Percentiles rank a stretch among this genome's conserved stretches.
These are phyloP conservation scores for Chloropsis cyanopogon DNA, from an alignment of 2,113 vertebrate genomes.

Conservation along the genomic window DNA sequence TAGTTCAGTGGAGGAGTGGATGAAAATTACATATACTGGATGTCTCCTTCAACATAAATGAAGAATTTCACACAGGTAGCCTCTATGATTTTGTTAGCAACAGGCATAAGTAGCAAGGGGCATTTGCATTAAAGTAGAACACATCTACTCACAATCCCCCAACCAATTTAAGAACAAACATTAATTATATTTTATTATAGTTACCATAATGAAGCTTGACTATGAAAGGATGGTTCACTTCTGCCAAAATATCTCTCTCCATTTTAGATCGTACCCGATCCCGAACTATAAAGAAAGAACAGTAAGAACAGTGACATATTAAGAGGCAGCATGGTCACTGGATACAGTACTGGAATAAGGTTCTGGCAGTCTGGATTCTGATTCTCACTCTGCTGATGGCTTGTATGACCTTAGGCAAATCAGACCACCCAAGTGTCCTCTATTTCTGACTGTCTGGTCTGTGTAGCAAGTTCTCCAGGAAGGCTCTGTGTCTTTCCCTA, in stretches of 20 bases:
- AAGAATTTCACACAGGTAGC: background rate
- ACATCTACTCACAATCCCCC: background rate
- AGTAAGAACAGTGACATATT: background rate
- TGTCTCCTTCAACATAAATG: background rate
- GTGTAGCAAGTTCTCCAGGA: background rate
- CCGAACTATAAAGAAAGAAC: constrained; percentile 77
- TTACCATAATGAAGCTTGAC: constrained; percentile 96
- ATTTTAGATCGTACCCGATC: constrained; percentile 94
- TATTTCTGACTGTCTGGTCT: background rate
- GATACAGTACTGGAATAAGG: background rate
- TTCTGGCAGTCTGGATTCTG: background rate
- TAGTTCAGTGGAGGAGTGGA: background rate
- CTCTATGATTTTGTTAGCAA: background rate
- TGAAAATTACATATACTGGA: background rate
- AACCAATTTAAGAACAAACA: background rate
- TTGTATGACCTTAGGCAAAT: background rate
- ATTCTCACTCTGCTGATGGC: background rate
- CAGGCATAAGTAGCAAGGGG: background rate
- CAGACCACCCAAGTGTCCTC: background rate
- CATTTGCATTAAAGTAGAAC: background rate
- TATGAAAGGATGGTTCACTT: constrained; percentile 97
- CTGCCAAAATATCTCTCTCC: constrained; percentile 95
- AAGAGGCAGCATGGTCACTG: background rate
- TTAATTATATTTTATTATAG: background rate
- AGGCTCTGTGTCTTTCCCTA: background rate